Conservation (phyloP, 2,113 vertebrate species). For the Mastomys coucha region DNA sequence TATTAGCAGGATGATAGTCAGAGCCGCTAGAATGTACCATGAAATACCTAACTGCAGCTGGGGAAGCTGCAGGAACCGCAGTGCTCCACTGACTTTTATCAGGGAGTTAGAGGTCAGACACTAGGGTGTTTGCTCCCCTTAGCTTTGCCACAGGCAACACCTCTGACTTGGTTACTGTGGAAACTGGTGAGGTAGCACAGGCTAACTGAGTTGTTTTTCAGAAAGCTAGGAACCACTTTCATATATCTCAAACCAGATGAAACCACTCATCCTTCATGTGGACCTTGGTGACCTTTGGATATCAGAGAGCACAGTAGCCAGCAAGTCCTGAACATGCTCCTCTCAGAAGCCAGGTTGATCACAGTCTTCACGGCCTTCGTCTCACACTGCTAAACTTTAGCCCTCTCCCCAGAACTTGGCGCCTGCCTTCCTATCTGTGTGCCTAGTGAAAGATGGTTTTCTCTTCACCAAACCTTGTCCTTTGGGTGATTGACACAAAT, state of each 20-base stretch:
- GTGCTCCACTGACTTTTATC: not conserved
- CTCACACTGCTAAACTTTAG: not conserved
- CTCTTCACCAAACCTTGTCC: not conserved
- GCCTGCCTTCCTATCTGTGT: not conserved
- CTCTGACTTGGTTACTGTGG: not conserved
- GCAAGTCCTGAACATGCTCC: not conserved
- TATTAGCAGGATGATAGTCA: not conserved
- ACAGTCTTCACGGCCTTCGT: not conserved
- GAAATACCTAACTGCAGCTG: not conserved
- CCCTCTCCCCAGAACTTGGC: not conserved
- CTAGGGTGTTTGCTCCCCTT: not conserved
- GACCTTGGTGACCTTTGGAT: not conserved
- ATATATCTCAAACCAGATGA: not conserved
- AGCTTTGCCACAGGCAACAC: not conserved
- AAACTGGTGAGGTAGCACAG: not conserved
- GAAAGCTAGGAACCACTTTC: not conserved
- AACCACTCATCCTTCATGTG: not conserved
- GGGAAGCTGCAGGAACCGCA: not conserved
- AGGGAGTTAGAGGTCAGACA: not conserved
- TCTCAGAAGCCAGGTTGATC: not conserved
- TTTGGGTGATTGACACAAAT: not conserved
- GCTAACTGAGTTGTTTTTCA: not conserved
- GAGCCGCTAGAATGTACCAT: not conserved
- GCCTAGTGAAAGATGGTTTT: not conserved
- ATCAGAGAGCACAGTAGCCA: not conserved